Conservation (phyloP, 2,113 vertebrate species). For the Excalfactoria chinensis region DNA sequence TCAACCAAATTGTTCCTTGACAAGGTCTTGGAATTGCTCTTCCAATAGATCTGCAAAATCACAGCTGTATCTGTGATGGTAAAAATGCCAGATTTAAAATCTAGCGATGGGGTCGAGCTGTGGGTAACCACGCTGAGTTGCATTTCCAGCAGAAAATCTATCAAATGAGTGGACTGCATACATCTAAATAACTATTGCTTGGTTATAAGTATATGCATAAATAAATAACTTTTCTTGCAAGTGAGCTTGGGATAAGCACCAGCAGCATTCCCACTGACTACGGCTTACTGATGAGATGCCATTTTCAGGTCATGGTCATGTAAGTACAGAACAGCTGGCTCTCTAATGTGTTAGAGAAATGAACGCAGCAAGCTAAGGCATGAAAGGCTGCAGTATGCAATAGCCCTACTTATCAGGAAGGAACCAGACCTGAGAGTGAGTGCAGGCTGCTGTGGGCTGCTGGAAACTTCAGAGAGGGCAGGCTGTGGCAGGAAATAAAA, state of each 20-base stretch:
- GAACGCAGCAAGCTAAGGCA: background rate
- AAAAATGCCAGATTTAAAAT: background rate
- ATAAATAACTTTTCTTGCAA: background rate
- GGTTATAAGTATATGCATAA: background rate
- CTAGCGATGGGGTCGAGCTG: background rate
- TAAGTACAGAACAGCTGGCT: background rate
- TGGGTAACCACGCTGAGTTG: background rate
- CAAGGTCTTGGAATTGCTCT: background rate
- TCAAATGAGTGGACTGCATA: background rate
- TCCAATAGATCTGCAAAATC: background rate
- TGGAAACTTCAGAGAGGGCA: constrained; percentile 46
- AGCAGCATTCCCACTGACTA: too few relatives aligned
- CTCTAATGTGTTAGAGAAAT: background rate
- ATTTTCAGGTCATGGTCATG: background rate
- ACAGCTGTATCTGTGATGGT: background rate
- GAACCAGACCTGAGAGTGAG: background rate
- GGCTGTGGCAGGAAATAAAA: constrained; percentile 42
- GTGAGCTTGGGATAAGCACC: background rate
- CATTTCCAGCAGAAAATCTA: background rate
- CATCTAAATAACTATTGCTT: background rate
- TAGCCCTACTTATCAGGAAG: background rate
- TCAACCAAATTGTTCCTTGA: background rate
- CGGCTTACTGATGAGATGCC: background rate
- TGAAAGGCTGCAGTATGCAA: background rate
- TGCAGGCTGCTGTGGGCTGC: background rate